A percentile compares a stretch with the other conserved stretches of the same genome.
Evolutionary conservation across 2,797 vertebrate species (phyloP).

Genomic region (Poeciliopsis paucimaculata): DNA sequence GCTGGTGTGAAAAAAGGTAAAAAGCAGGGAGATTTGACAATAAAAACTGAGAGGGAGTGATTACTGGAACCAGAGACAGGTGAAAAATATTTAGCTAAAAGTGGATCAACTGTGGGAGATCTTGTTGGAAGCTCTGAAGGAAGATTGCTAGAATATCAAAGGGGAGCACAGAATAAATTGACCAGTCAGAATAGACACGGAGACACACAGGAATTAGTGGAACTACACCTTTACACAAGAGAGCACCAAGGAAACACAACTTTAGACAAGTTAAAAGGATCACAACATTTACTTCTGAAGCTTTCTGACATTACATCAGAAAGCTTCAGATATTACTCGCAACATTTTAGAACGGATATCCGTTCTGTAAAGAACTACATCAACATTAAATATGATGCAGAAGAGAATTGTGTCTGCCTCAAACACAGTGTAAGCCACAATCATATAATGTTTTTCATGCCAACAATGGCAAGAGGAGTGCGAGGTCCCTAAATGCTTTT

Average conservation of each 20-base stretch:
- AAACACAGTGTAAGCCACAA: slow-evolving; percentile 37
- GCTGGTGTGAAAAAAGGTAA: not conserved
- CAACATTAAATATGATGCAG: slow-evolving; percentile 12
- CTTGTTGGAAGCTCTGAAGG: not conserved
- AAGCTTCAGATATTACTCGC: too few relatives aligned
- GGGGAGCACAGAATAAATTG: not conserved
- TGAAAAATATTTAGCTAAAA: not conserved
- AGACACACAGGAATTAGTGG: not conserved
- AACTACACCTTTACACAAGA: not conserved
- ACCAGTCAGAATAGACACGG: not conserved
- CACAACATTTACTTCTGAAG: not conserved
- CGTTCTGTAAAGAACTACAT: slow-evolving; percentile 4
- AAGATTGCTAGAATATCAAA: not conserved
- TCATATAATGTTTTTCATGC: slow-evolving; percentile 49
- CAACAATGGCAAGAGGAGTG: slow-evolving; percentile 60
- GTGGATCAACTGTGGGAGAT: not conserved
- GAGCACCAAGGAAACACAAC: not conserved
- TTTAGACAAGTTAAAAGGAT: not conserved
- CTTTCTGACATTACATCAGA: too few relatives aligned
- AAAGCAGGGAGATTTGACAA: not conserved
- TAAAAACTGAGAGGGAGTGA: not conserved
- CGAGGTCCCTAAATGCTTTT: slow-evolving; percentile 46
- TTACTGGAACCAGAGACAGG: not conserved
- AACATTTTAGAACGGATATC: not conserved
- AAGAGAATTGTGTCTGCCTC: slow-evolving; percentile 21